Percentiles rank a stretch among this genome's conserved stretches.
phyloP scores from a whole-genome alignment of 2,888 invertebrate genomes.

The Metopia argyrocephala region DNA sequence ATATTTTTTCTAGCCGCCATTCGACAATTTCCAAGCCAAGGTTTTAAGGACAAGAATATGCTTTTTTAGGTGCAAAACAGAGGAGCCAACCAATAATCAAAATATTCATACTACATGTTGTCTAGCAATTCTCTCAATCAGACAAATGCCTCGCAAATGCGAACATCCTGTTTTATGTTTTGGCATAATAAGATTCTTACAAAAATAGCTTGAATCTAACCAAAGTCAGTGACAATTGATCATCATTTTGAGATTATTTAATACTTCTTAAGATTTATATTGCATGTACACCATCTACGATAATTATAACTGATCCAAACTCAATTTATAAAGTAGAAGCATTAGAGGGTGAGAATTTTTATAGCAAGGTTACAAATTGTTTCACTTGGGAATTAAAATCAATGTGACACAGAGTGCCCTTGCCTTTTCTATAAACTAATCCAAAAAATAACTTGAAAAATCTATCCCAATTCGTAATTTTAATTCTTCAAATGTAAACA shows the following conservation, averaged over 20 bases:
- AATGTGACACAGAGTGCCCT: constrained; percentile 65
- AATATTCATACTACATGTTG: not conserved
- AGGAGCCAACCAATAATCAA: not conserved
- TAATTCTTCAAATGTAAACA: constrained; percentile 56
- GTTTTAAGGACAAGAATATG: constrained; percentile 61
- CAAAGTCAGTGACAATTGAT: constrained; percentile 72
- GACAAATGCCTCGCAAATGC: constrained; percentile 67
- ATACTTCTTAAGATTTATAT: constrained; percentile 3
- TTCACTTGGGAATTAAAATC: constrained; percentile 42
- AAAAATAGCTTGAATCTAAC: constrained; percentile 75
- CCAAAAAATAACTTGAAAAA: not conserved
- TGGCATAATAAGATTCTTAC: constrained; percentile 67
- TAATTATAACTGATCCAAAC: not conserved
- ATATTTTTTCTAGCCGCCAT: constrained; percentile 66
- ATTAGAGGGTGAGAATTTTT: constrained; percentile 29
- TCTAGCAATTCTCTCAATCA: constrained; percentile 52
- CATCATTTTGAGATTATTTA: constrained; percentile 70
- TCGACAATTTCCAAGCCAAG: constrained; percentile 68
- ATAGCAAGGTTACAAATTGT: constrained; percentile 55
- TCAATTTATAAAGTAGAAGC: constrained; percentile 8
- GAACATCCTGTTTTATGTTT: constrained; percentile 67
- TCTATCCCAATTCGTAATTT: not conserved
- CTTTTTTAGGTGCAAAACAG: constrained; percentile 60
- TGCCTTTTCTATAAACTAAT: constrained; percentile 28
- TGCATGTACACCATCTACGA: not conserved